These are phyloP conservation scores for Danio aesculapii DNA, from an alignment of 2,797 vertebrate genomes.

Conservation along the genomic window DNA sequence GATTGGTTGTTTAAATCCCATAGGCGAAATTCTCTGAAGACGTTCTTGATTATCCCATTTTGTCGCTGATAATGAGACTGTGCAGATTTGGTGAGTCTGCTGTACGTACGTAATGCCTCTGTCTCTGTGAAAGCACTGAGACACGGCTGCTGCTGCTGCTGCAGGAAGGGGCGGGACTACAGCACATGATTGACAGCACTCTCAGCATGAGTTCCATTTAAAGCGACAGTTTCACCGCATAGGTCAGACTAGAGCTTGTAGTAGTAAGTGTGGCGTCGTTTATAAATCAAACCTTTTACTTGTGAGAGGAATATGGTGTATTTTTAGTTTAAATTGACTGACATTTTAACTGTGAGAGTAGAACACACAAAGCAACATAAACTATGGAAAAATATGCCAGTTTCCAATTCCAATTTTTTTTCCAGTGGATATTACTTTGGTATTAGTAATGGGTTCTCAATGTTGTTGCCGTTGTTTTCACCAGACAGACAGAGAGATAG, in stretches of 20 bases:
- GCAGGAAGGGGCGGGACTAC: constrained; percentile 83
- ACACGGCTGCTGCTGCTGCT: constrained; percentile 68
- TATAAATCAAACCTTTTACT: neutral
- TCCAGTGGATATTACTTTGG: no score
- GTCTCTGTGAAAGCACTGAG: constrained; percentile 34
- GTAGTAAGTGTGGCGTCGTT: neutral
- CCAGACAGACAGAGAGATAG: no score
- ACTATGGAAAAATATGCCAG: neutral
- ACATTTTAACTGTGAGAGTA: neutral
- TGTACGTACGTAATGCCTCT: constrained; percentile 50
- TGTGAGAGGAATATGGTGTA: neutral
- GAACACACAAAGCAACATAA: neutral
- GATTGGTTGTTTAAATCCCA: neutral
- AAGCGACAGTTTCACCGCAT: constrained; percentile 71
- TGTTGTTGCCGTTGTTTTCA: no score
- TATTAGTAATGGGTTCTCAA: no score
- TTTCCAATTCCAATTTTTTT: no score
- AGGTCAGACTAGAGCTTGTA: neutral
- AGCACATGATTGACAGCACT: constrained; percentile 61
- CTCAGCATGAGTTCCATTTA: constrained; percentile 67
- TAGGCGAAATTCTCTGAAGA: neutral
- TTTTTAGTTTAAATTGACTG: neutral
- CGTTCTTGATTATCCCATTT: constrained; percentile 41
- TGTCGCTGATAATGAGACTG: constrained; percentile 39
- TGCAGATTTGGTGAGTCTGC: constrained; percentile 4